A percentile compares a stretch with the other conserved stretches of the same genome.
phyloP scores from a whole-genome alignment of 2,113 vertebrate genomes.

The Clarias macrocephalus region DNA sequence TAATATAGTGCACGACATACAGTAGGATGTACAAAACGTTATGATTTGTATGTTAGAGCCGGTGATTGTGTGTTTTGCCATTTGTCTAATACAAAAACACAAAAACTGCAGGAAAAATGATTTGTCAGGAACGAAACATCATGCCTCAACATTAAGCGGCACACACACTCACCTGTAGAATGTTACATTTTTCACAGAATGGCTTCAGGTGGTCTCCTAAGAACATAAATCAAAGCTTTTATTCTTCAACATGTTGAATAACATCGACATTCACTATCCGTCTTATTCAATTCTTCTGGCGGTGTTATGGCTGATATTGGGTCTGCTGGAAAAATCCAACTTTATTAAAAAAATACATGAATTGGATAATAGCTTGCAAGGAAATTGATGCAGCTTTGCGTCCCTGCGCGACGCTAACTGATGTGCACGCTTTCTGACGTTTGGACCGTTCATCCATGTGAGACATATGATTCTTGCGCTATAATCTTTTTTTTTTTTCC shows the following conservation, averaged over 20 bases:
- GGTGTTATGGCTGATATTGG: too few relatives aligned
- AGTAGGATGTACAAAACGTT: neutral
- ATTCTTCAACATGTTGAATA: too few relatives aligned
- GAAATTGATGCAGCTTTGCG: neutral
- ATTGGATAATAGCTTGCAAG: neutral
- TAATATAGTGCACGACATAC: neutral
- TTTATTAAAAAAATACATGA: too few relatives aligned
- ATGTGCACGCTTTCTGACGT: neutral
- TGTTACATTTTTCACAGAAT: conserved; percentile 74
- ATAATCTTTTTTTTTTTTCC: neutral
- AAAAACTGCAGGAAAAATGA: neutral
- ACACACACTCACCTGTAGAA: conserved; percentile 63
- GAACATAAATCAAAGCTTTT: conserved; percentile 12
- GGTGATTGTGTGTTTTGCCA: neutral
- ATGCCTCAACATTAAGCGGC: neutral
- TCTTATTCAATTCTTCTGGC: too few relatives aligned
- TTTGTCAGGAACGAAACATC: neutral
- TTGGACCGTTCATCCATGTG: neutral
- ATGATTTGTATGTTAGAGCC: neutral
- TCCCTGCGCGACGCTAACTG: neutral
- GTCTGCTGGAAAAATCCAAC: too few relatives aligned
- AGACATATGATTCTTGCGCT: neutral
- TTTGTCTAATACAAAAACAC: neutral
- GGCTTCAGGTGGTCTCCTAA: conserved; percentile 56
- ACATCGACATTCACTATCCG: too few relatives aligned